Evolutionary conservation across 1,140 invertebrate species (phyloP), one percentile per base, ranked within the genome.

Genomic region (Drosophila kepulauana): DNA sequence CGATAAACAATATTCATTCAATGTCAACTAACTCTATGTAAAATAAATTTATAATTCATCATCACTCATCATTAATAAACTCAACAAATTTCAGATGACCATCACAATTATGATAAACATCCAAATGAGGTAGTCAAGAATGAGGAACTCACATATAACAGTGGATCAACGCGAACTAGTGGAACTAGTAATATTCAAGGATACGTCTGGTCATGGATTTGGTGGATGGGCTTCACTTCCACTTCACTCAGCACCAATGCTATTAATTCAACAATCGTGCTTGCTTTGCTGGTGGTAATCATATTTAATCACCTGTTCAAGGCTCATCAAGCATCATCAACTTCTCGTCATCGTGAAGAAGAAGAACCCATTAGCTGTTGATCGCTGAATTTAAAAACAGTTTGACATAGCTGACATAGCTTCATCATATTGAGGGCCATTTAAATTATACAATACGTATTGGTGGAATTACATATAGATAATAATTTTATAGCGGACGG

Each of bases 111-210:
- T 92, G 97, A 97, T 87, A 97, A 97, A 91, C 95, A 96, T 93
- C 97, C 96, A 57, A 98, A 98, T 93, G 97, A 98, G 93, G 97
- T 98, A 79, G 96, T 98, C 77, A 98, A 98, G 93, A 98, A 97
- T 93, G 97, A 98, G 93, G 97, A 98, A 93, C 93, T 98, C 76
- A 97, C 97, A 25, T 97, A 97, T 52, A 93, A 92, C 35, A 92
- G 91, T 33, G 91, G 80, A 35, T 69, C 82, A 7, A 59, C 61
- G 4, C 43, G 13, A 67, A 35, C 28, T 52, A 8, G 38, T 2
- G 25, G 15, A 7, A 4, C 28, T 6, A 16, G 33, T 15, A 30
- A 46, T 20, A 41, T 35, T 5, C 28, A 54, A 20, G 28, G n/a
- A 61, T 65, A 33, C n/a, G 43, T 59, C 5, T 63, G 68, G 49